Conservation (phyloP, 2,113 vertebrate genomes). For the Sclerurus mexicanus region DNA sequence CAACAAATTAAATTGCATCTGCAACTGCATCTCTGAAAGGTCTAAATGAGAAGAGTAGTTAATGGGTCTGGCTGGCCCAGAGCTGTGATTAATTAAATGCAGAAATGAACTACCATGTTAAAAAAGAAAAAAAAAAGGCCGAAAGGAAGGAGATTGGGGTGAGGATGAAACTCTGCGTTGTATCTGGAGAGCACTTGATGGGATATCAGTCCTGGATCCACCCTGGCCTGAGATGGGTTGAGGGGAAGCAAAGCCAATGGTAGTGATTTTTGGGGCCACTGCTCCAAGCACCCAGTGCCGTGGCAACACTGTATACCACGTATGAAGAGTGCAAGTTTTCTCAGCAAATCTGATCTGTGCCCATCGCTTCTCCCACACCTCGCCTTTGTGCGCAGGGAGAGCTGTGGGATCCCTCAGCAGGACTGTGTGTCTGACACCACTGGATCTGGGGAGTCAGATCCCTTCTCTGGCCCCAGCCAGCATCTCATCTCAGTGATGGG, state of each 20-base stretch:
- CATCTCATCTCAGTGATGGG: fast-evolving
- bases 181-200: neutral
- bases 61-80: constrained; percentile 81
- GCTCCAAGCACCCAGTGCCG: neutral
- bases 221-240: neutral
- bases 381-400: neutral
- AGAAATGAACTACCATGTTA: constrained; percentile 64
- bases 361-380: neutral
- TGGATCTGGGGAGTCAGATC: neutral
- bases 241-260: fast-evolving
- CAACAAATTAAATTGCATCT: constrained; percentile 94
- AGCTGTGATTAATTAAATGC: constrained; percentile 88
- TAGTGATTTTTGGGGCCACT: neutral
- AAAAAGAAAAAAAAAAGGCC: neutral
- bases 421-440: fast-evolving
- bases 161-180: neutral
- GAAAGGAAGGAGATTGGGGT: neutral
- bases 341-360: fast-evolving
- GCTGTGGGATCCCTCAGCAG: neutral
- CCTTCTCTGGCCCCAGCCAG: neutral
- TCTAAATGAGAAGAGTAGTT: constrained; percentile 86
- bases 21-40: constrained; percentile 77
- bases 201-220: neutral
- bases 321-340: neutral
- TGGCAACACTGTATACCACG: neutral